phyloP scores from a whole-genome alignment of 2,888 invertebrate genomes.

The Euplexia lucipara region DNA sequence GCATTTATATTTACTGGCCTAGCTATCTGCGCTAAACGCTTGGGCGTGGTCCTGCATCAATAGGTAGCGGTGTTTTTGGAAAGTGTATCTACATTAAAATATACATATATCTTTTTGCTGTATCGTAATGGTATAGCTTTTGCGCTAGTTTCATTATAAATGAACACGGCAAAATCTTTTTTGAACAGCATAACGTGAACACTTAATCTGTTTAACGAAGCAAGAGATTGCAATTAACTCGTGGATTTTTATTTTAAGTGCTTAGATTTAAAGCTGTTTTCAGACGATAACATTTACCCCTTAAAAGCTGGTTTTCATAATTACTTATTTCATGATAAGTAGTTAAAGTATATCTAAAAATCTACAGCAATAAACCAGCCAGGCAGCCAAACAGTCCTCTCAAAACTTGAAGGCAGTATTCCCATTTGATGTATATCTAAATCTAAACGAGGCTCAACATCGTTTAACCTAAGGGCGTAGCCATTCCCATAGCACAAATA shows the following conservation, averaged over 20 bases:
- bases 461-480: slow-evolving; percentile 78
- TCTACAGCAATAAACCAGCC: slow-evolving; percentile 8
- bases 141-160: slow-evolving; percentile 24
- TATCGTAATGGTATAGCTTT: slow-evolving; percentile 1
- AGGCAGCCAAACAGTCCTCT: slow-evolving; percentile 16
- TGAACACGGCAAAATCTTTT: slow-evolving; percentile 23
- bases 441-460: slow-evolving; percentile 71
- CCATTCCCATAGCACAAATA: slow-evolving; percentile 85
- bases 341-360: slow-evolving; percentile 16
- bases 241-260: slow-evolving; percentile 51
- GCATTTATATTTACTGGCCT: slow-evolving; percentile 56
- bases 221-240: slow-evolving; percentile 51
- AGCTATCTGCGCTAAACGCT: slow-evolving; percentile 46
- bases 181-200: slow-evolving; percentile 34
- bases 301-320: slow-evolving; percentile 27
- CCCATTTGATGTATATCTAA: slow-evolving; percentile 65
- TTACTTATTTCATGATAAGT: slow-evolving; percentile 21
- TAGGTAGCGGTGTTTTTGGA: slow-evolving; percentile 27
- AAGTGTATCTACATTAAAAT: slow-evolving; percentile 15
- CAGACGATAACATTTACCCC: slow-evolving; percentile 19
- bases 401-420: slow-evolving; percentile 22
- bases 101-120: background rate
- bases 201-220: slow-evolving; percentile 51
- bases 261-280: slow-evolving; percentile 43
- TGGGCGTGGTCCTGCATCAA: slow-evolving; percentile 33